Base-by-base conservation (phyloP, 23 tunicate species). In the Halocynthia aurantium region DNA sequence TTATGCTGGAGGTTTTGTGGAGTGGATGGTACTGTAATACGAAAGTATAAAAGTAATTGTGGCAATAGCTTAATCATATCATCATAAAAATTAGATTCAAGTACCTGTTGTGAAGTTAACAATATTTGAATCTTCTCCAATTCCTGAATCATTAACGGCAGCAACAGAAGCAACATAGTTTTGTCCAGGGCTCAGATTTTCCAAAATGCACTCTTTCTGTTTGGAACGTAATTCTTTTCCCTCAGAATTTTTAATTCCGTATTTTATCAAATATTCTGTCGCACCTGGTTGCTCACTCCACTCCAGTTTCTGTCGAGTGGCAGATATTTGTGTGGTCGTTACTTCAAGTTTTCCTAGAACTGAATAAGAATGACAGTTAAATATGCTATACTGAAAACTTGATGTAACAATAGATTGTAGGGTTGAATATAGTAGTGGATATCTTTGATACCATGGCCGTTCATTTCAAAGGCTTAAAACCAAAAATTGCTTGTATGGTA, bases 91-190 rank as follows among this genome's bases (percentile, higher is more conserved):
- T 13, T n/a, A 58, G 15, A 4, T 58, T 13, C 4, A 15, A 40
- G 49, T 65, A 65, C 70, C 70, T 65, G 70, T 65, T 40, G 31
- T 10, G 31, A 65, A 65, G 10, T 10, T 9, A 20, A 65, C 70
- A 11, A 15, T 65, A 15, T 11, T 0, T 9, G 70, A 65, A 40
- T 65, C 5, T 15, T 11, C 70, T 9, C 70, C 19, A 11, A 9
- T 9, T 0, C 15, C 19, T 9, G 49, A 9, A 15, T 65, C 70
- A 10, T 10, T 65, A 15, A 9, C 19, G 9, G 19, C 70, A 10
- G 19, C 19, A 15, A 65, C 70, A 0, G 22, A 10, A 49, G 31
- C 70, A 9, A 20, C 70, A 65, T 65, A 65, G 0, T 10, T 65
- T 65, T 11, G 22, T 15, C 70, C 70, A 65, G 70, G 70, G 9